Evolutionary conservation across 2,888 invertebrate genomes (phyloP).

Genomic region (Dryadula phaetusa): DNA sequence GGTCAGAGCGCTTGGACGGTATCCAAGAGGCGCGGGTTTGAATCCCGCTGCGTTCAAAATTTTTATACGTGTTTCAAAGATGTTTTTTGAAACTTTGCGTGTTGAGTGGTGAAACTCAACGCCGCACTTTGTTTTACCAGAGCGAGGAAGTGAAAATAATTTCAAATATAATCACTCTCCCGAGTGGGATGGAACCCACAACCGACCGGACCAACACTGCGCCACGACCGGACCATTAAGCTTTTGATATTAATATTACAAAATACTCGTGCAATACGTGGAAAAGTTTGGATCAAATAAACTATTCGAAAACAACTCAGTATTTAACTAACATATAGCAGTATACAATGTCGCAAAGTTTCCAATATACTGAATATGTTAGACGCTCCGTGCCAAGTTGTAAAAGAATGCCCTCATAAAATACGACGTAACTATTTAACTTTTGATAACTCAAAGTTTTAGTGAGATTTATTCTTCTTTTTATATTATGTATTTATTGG

Average conservation of each 20-base stretch:
- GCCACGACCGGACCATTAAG: too few species aligned
- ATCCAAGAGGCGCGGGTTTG: too few species aligned
- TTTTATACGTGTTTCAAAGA: too few species aligned
- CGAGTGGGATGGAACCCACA: too few species aligned
- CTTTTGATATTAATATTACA: neutral
- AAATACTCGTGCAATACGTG: neutral
- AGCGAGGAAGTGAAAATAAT: too few species aligned
- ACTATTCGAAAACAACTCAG: conserved; percentile 18
- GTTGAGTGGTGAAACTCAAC: too few species aligned
- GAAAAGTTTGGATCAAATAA: conserved; percentile 3
- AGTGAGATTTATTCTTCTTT: conserved; percentile 25
- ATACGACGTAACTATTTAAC: conserved; percentile 35
- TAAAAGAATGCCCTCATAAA: conserved; percentile 31
- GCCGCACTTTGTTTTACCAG: too few species aligned
- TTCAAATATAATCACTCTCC: too few species aligned
- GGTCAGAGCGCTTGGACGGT: too few species aligned
- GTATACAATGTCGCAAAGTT: conserved; percentile 33
- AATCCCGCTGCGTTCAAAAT: too few species aligned
- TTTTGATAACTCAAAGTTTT: conserved; percentile 34
- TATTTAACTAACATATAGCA: conserved; percentile 20
- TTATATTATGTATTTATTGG: conserved; percentile 22
- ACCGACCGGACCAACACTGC: too few species aligned
- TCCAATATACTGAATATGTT: conserved; percentile 39
- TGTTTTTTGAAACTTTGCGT: too few species aligned
- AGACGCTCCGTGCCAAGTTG: conserved; percentile 29